Conservation (phyloP, 1,140 invertebrate genomes). For the Magallana ariakensis region DNA sequence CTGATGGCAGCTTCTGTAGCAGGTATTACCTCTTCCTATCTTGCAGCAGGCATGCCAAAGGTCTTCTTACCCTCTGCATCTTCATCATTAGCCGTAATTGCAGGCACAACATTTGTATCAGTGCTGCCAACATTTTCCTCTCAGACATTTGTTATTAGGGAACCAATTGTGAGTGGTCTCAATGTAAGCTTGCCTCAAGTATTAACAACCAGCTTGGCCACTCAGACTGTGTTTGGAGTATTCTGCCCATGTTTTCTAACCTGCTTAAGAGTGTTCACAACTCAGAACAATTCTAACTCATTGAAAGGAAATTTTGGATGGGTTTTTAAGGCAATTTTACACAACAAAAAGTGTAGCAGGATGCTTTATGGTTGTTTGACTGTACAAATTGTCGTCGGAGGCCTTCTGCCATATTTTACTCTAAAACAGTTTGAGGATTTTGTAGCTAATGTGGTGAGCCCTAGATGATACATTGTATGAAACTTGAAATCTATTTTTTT, state of each 20-base stretch:
- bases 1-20: neutral
- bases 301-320: neutral
- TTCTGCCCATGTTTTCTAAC: neutral
- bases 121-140: neutral
- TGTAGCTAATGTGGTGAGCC: neutral
- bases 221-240: neutral
- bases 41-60: neutral
- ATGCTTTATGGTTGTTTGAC: neutral
- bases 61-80: neutral
- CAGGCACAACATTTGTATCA: neutral
- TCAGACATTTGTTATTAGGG: neutral
- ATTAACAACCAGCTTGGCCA: neutral
- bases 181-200: neutral
- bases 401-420: neutral
- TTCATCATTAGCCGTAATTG: neutral
- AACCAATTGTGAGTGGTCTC: neutral
- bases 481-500: too few relatives aligned
- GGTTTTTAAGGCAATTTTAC: neutral
- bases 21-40: neutral
- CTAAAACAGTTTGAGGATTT: neutral
- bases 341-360: neutral
- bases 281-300: neutral
- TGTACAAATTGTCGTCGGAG: neutral
- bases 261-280: neutral
- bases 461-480: neutral